A percentile compares a stretch with the other conserved stretches of the same genome.
phyloP scores from a whole-genome alignment of 2,888 invertebrate genomes.

The Erebia ligea region DNA sequence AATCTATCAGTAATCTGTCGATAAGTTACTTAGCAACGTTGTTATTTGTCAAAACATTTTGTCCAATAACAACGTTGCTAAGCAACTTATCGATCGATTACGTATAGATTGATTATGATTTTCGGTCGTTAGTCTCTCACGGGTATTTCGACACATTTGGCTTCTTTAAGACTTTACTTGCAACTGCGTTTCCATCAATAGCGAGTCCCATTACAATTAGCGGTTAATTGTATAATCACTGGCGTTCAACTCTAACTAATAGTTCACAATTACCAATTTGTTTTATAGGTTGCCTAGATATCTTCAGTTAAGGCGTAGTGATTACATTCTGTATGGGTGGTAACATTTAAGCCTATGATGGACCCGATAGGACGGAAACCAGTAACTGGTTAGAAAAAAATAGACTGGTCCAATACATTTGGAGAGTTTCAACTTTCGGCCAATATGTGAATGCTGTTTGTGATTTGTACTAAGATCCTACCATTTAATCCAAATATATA shows the following conservation, averaged over 20 bases:
- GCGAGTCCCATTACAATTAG: constrained; percentile 31
- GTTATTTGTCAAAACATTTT: no score
- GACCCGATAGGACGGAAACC: not conserved
- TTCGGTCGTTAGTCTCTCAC: not conserved
- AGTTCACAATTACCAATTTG: constrained; percentile 21
- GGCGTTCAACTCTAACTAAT: constrained; percentile 5
- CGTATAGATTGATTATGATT: no score
- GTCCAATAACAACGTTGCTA: no score
- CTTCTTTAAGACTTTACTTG: not conserved
- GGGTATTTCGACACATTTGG: not conserved
- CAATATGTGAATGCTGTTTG: no score
- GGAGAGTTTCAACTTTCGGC: no score
- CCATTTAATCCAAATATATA: no score
- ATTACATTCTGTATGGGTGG: constrained; percentile 13
- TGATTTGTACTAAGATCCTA: no score
- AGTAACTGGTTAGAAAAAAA: not conserved
- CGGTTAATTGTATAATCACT: constrained; percentile 25
- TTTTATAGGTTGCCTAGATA: constrained; percentile 20
- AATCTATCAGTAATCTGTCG: no score
- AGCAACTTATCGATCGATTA: not conserved
- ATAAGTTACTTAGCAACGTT: no score
- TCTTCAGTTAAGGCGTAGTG: constrained; percentile 3
- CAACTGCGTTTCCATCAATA: constrained; percentile 13
- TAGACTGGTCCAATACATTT: no score
- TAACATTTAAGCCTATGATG: not conserved